Base-by-base conservation (phyloP, 2,888 invertebrate genomes). In the Physocephala rufipes region DNA sequence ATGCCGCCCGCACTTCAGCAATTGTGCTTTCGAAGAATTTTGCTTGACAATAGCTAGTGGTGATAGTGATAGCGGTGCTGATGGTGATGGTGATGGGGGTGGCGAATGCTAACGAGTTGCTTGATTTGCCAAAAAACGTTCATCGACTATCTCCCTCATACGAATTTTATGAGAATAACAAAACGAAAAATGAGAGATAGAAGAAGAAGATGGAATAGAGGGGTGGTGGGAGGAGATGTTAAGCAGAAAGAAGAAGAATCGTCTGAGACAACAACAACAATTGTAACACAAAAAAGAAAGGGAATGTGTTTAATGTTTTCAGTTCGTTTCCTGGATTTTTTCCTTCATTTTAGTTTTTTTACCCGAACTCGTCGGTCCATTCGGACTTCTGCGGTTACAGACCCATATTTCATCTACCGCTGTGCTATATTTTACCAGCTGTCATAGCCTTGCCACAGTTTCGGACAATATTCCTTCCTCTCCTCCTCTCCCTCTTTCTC, bases 381-480 rank as follows among this genome's bases (percentile, higher is more conserved):
- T 51, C 51, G 66, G 71, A 55, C 71, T 36, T 36, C 63, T 68
- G 71, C 59, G 71, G 71, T 64, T 67, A 67, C 67, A 67, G 67
- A 47, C 67, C 55, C 71, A 72, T 72, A 68, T 72, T 64, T 72
- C 68, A 72, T 68, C 68, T 68, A 64, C 68, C 71, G 71, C 71
- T 68, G 71, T 47, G 71, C 68, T 68, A 65, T 72, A 68, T 72
- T 71, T 72, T 68, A 72, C 71, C 55, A 58, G 71, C 71, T 72
- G 71, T 72, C 71, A 72, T 59, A 59, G 47, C 68, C 68, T 68
- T 51, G 62, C 71, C 71, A 51, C 71, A 72, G 58, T 62, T 71
- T 71, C 55, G 65, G 68, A 65, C 64, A 47, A 26, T 59, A 43
- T 45, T 45, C 70, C n/a, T 28, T 53, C 19, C 51, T 2, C n/a